These are phyloP conservation scores for Nematolebias whitei DNA, from an alignment of 2,113 vertebrate species.

Conservation along the genomic window DNA sequence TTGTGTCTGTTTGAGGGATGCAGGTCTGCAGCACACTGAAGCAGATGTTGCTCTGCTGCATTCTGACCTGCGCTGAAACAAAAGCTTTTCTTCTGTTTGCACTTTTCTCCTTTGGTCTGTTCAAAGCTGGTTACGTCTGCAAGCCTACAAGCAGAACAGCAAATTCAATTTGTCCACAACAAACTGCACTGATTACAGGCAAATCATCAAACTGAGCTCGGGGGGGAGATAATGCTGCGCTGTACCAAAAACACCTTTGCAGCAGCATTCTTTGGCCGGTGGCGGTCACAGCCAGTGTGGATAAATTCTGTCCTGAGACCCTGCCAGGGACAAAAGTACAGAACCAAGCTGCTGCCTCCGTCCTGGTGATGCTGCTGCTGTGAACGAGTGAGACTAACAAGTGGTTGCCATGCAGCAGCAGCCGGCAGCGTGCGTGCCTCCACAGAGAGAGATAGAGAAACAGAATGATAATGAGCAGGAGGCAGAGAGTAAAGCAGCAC, in stretches of 20 bases:
- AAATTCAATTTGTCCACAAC: conserved; percentile 57
- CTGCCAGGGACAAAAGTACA: conserved; percentile 16
- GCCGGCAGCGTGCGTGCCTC: conserved; percentile 63
- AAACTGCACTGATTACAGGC: conserved; percentile 69
- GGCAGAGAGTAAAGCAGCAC: conserved; percentile 68
- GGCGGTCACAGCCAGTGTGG: conserved; percentile 49
- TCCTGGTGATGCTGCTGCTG: conserved; percentile 50
- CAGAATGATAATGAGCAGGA: conserved; percentile 79
- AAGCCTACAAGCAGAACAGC: conserved; percentile 49
- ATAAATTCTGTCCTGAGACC: conserved; percentile 32
- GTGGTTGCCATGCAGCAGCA: conserved; percentile 79
- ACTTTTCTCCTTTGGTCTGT: background rate
- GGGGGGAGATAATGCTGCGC: background rate
- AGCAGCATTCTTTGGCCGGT: conserved; percentile 52
- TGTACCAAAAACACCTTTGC: too few species aligned
- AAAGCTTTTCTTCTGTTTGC: background rate
- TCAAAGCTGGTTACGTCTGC: conserved; percentile 8
- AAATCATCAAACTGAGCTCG: conserved; percentile 48
- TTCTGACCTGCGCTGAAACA: conserved; percentile 26
- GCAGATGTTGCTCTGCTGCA: conserved; percentile 42
- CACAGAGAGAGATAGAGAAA: conserved; percentile 72
- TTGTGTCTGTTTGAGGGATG: too few species aligned
- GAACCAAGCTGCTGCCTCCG: conserved; percentile 55
- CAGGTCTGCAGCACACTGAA: too few species aligned
- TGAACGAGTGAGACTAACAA: conserved; percentile 76